Base-by-base conservation (phyloP, 2,888 invertebrate genomes). In the Eretmocerus hayati region DNA sequence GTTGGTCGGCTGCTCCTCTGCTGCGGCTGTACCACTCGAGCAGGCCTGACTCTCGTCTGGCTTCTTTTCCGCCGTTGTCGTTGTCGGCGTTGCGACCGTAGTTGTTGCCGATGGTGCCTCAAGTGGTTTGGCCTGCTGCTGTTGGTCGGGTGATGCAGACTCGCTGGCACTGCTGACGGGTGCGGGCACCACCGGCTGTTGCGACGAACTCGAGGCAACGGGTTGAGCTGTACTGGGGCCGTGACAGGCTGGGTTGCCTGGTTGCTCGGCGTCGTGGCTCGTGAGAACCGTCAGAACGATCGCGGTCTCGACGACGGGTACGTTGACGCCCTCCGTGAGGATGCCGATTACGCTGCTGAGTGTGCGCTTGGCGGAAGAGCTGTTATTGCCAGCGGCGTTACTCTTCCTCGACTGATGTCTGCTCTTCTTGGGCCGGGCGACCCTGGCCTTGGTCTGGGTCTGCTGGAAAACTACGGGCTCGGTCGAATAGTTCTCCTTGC, bases 271-370 rank as follows among this genome's bases (percentile, higher is more conserved):
- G 13, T 68, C 67, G 2, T 63, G 16, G 4, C 59, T 59, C 3
- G 66, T 65, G 45, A 71, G 71, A 2, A 64, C 63, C 0, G 66
- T 66, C 4, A 68, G 57, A 1, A 69, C 65, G 2, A 67, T 62
- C 41, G 62, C 68, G 20, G 67, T 66, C 16, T 65, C 67, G 19
- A 68, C 68, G 1, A 62, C 55, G 0, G 70, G 67, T 5, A 71
- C 69, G 45, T 71, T 71, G 9, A 68, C 65, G 1, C 69, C 71
- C 36, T 71, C 71, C 1, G 71, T 71, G 0, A 71, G 55, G 41
- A 71, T 71, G 4, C 71, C 71, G 6, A 71, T 69, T 0, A 71
- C 71, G 39, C 61, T 70, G 47, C 59, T 71, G 30, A 71, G 53
- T 0, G 67, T 68, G 3, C 62, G 56, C 39, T 59, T 62, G n/a